These are phyloP conservation scores for Anser brachyrhynchus DNA, from an alignment of 2,113 vertebrate species.

Conservation along the genomic window DNA sequence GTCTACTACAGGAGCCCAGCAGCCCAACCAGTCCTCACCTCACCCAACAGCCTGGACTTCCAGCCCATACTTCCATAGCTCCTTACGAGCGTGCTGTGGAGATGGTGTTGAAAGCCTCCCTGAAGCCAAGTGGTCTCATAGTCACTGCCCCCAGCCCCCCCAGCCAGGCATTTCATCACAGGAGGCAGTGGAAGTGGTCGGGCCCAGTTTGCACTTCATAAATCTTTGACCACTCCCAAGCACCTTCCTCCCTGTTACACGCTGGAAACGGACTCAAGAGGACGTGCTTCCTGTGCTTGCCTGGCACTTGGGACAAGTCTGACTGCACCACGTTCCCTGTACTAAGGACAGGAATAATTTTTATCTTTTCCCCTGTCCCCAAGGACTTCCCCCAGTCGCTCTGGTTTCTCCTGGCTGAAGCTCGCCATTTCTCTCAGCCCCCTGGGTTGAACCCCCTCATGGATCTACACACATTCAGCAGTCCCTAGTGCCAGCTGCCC, in stretches of 20 bases:
- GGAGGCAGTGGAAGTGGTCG: not conserved
- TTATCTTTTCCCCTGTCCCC: not conserved
- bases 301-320: not conserved
- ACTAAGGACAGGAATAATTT: not conserved
- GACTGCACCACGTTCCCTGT: not conserved
- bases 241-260: not conserved
- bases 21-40: not conserved
- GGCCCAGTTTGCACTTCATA: not conserved
- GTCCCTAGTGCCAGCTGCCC: fast-evolving
- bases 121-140: not conserved
- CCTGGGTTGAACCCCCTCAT: not conserved
- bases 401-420: not conserved
- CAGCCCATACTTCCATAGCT: not conserved
- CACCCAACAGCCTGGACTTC: not conserved
- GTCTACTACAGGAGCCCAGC: not conserved
- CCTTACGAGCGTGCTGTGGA: not conserved
- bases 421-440: not conserved
- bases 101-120: not conserved
- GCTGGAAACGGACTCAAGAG: not conserved
- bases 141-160: not conserved
- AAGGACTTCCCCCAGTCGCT: fast-evolving
- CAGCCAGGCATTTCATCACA: not conserved
- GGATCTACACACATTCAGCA: too few species aligned
- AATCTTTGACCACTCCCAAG: not conserved
- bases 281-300: not conserved